phyloP scores from a whole-genome alignment of 2,113 vertebrate species.

The Menidia beryllina region DNA sequence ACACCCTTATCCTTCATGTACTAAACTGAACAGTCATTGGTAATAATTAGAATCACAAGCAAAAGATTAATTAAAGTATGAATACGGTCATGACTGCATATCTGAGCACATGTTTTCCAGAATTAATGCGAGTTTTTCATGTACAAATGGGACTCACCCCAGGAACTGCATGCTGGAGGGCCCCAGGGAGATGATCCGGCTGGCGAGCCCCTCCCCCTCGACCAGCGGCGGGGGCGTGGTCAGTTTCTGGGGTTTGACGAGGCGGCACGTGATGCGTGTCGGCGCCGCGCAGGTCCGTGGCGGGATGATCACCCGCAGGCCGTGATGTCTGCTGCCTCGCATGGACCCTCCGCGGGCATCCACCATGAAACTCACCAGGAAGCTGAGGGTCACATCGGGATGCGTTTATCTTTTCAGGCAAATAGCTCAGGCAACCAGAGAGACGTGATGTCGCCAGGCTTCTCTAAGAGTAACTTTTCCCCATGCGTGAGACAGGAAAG shows the following conservation, averaged over 20 bases:
- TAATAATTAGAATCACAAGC: not conserved
- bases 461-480: not conserved
- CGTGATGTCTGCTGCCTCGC: slow-evolving; percentile 94
- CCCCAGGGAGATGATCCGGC: slow-evolving; percentile 92
- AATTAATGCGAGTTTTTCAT: not conserved
- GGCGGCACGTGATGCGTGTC: slow-evolving; percentile 94
- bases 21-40: no score
- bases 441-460: not conserved
- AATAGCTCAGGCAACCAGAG: not conserved
- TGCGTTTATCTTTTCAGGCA: not conserved
- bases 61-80: not conserved
- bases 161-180: slow-evolving; percentile 94
- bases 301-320: slow-evolving; percentile 92
- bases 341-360: slow-evolving; percentile 96
- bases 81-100: not conserved
- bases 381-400: slow-evolving; percentile 78
- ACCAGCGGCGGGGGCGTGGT: slow-evolving; percentile 89
- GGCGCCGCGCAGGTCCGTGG: slow-evolving; percentile 92
- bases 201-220: slow-evolving; percentile 93
- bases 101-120: not conserved
- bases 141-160: slow-evolving; percentile 82
- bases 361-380: slow-evolving; percentile 99
- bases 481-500: no score
- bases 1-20: no score
- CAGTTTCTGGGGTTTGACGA: slow-evolving; percentile 96